phyloP scores from a whole-genome alignment of 2,797 vertebrate species.

The Fistularia tabacaria region DNA sequence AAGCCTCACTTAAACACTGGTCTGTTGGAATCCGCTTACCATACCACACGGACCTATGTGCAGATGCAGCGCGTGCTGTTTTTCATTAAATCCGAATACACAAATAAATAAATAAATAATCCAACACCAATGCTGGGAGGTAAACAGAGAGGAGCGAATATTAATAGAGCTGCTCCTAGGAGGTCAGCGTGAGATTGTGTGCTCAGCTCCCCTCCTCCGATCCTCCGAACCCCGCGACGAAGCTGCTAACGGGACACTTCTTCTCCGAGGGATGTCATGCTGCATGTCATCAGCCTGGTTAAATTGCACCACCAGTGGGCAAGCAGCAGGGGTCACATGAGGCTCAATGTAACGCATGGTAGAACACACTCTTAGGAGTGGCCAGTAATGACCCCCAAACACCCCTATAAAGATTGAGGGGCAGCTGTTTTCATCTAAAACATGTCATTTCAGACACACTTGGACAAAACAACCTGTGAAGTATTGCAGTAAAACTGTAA shows the following conservation, averaged over 20 bases:
- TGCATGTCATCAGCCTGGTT: constrained; percentile 75
- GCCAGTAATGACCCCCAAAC: constrained; percentile 73
- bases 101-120: constrained; percentile 1
- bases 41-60: constrained; percentile 37
- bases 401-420: constrained; percentile 70
- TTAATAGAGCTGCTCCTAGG: constrained; percentile 51
- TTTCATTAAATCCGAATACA: constrained; percentile 27
- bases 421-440: constrained; percentile 59
- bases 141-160: constrained; percentile 53
- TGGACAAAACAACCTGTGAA: constrained; percentile 27
- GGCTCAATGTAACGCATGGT: constrained; percentile 74
- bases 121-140: constrained; percentile 24
- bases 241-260: constrained; percentile 46
- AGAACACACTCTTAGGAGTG: constrained; percentile 69
- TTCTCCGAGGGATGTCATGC: constrained; percentile 60
- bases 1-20: constrained; percentile 47
- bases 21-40: constrained; percentile 43
- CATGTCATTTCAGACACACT: constrained; percentile 27
- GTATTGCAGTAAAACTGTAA: constrained; percentile 36
- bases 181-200: constrained; percentile 54
- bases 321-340: constrained; percentile 83
- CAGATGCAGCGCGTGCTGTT: constrained; percentile 20
- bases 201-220: constrained; percentile 43
- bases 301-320: constrained; percentile 77
- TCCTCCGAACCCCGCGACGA: constrained; percentile 36